Conservation (phyloP, 1,140 invertebrate species). For the Drosophila pachea region DNA sequence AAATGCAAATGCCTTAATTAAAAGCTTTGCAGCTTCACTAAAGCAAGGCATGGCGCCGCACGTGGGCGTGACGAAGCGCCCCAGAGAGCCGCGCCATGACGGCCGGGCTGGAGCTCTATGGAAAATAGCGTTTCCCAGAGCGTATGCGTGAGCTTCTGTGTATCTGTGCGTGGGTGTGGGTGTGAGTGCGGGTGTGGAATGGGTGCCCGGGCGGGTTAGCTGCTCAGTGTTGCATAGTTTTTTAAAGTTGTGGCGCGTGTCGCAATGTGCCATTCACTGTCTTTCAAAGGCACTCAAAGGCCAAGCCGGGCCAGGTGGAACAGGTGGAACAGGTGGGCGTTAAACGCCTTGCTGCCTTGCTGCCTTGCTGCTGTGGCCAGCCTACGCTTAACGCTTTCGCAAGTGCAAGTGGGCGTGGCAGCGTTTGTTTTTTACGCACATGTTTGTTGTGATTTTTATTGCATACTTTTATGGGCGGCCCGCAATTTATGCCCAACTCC, state of each 20-base stretch:
- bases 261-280: conserved; percentile 2
- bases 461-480: conserved; percentile 57
- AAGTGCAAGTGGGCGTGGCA: not conserved
- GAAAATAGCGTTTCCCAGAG: too few species aligned
- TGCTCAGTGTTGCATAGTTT: conserved; percentile 47
- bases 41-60: conserved; percentile 35
- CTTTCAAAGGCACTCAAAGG: conserved; percentile 10
- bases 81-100: conserved; percentile 18
- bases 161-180: not conserved
- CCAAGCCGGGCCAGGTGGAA: conserved; percentile 15
- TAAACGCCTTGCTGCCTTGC: too few species aligned
- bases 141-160: too few species aligned
- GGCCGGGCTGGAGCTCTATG: not conserved
- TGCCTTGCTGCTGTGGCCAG: not conserved
- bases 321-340: not conserved
- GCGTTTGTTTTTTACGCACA: conserved; percentile 30
- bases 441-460: conserved; percentile 73
- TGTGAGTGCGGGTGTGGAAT: not conserved
- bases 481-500: conserved; percentile 68
- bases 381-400: not conserved
- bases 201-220: not conserved
- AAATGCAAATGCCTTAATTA: conserved; percentile 77
- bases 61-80: conserved; percentile 23
- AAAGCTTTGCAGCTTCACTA: conserved; percentile 68
- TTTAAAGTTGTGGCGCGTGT: conserved; percentile 39